Evolutionary conservation across 2,113 vertebrate genomes (phyloP).

Genomic region (Onychostruthus taczanowskii): DNA sequence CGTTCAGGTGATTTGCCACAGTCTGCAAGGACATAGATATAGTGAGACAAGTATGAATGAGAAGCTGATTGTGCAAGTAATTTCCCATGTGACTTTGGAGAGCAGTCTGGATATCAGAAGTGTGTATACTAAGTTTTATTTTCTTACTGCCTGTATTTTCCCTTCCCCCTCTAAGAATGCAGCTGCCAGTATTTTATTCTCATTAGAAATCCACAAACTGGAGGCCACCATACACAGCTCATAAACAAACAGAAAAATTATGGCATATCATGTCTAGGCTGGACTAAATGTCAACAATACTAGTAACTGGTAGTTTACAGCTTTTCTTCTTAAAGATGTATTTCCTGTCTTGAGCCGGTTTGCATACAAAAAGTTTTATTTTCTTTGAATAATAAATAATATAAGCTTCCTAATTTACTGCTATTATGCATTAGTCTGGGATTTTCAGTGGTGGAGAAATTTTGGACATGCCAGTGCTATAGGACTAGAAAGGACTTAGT

Average conservation of each 20-base stretch:
- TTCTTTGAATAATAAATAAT: not conserved
- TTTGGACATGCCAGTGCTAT: not conserved
- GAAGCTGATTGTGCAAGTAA: not conserved
- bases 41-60: not conserved
- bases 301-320: slow-evolving; percentile 18
- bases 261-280: slow-evolving; percentile 4
- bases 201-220: slow-evolving; percentile 1
- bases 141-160: not conserved
- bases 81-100: not conserved
- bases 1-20: not conserved
- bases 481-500: not conserved
- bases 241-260: slow-evolving; percentile 49
- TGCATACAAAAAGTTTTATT: slow-evolving; percentile 20
- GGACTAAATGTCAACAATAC: slow-evolving; percentile 38
- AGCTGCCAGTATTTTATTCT: slow-evolving; percentile 9
- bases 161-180: not conserved
- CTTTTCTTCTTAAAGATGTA: slow-evolving; percentile 8
- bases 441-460: not conserved
- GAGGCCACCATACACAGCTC: slow-evolving; percentile 22
- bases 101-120: not conserved
- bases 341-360: slow-evolving; percentile 3
- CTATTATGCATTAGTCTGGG: not conserved
- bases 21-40: not conserved
- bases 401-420: slow-evolving; percentile 17
- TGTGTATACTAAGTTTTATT: not conserved